Conservation (phyloP, 2,888 invertebrate genomes). For the Pristionchus mayeri region DNA sequence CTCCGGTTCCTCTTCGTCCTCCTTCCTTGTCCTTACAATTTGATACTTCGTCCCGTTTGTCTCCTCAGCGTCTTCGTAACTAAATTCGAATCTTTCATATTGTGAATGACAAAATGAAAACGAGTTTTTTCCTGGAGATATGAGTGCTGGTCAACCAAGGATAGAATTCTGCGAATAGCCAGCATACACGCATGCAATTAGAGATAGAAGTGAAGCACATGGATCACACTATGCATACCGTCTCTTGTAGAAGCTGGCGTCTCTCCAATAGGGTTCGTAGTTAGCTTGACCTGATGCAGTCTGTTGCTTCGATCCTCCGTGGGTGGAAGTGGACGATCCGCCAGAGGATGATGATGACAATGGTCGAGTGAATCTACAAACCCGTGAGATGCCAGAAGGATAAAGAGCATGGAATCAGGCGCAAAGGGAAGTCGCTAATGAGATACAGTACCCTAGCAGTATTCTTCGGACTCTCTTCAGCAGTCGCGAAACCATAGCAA, state of each 20-base stretch:
- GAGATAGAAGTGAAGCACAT: neutral
- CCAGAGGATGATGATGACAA: constrained; percentile 50
- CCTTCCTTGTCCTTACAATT: constrained; percentile 61
- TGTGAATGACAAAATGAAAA: neutral
- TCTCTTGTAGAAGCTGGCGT: constrained; percentile 70
- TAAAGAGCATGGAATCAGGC: constrained; percentile 1
- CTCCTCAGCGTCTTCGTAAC: constrained; percentile 61
- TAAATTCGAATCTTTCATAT: constrained; percentile 29
- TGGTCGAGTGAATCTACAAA: constrained; percentile 9
- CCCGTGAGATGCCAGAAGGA: neutral
- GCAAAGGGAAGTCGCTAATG: neutral
- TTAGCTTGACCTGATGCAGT: neutral
- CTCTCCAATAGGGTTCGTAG: constrained; percentile 74
- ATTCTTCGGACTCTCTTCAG: neutral
- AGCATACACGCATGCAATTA: constrained; percentile 6
- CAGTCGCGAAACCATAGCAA: neutral
- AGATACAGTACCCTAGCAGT: constrained; percentile 26
- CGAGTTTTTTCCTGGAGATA: no score
- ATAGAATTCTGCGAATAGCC: constrained; percentile 13
- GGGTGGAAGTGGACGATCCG: constrained; percentile 41
- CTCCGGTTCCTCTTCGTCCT: constrained; percentile 48
- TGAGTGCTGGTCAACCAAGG: constrained; percentile 31
- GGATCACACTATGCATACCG: constrained; percentile 57
- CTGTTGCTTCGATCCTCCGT: neutral
- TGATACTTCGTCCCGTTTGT: constrained; percentile 60